Conservation (phyloP, 2,113 vertebrate species). For the Alexandromys fortis region DNA sequence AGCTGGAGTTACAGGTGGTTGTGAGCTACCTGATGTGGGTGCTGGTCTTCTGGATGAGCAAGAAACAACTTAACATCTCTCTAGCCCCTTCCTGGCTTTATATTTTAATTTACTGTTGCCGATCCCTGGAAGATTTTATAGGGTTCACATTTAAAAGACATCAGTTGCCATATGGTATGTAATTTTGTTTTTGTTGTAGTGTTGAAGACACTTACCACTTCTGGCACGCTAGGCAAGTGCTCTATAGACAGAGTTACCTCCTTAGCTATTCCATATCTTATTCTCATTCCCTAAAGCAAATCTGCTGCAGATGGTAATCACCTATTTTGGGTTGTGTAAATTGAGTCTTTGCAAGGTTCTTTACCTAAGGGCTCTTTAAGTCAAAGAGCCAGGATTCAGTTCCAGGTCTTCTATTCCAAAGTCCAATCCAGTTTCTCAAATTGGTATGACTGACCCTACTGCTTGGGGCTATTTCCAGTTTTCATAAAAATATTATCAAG, state of each 20-base stretch:
- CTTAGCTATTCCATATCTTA: neutral
- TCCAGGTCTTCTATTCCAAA: neutral
- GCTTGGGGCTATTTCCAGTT: constrained; percentile 30
- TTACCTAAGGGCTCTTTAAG: neutral
- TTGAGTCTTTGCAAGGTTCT: neutral
- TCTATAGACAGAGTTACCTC: neutral
- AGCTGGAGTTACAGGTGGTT: neutral
- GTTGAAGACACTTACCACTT: neutral
- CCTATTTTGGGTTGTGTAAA: neutral
- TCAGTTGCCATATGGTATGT: neutral
- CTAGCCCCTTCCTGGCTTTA: neutral
- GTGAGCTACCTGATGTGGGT: neutral
- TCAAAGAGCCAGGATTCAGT: neutral
- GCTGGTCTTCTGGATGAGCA: neutral
- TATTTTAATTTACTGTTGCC: neutral
- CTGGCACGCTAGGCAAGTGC: neutral
- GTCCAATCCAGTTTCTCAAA: neutral
- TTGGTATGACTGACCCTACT: neutral
- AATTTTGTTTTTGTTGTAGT: neutral
- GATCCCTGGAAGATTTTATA: neutral
- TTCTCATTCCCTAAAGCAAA: neutral
- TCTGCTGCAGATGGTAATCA: neutral
- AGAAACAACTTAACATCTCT: neutral
- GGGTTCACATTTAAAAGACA: neutral
- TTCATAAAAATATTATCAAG: constrained; percentile 34